These are phyloP conservation scores for Liolophura sinensis DNA, from an alignment of 1,140 invertebrate genomes.

Conservation along the genomic window DNA sequence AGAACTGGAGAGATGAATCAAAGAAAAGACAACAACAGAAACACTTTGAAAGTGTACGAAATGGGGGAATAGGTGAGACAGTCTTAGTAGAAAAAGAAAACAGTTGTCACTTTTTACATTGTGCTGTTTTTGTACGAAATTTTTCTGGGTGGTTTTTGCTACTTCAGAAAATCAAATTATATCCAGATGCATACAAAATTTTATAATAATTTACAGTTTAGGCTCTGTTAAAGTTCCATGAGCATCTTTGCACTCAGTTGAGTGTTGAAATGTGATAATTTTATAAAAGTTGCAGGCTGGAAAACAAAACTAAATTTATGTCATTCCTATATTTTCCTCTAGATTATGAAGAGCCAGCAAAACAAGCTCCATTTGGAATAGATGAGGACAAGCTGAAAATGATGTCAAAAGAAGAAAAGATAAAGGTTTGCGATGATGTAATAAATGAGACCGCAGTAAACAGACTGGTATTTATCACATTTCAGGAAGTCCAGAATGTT, in stretches of 20 bases:
- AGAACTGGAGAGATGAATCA: constrained; percentile 46
- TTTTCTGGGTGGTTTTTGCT: too few relatives aligned
- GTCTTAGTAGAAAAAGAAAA: too few relatives aligned
- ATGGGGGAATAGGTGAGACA: constrained; percentile 10
- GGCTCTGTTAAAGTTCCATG: too few relatives aligned
- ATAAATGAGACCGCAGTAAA: not conserved
- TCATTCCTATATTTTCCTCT: constrained; percentile 9
- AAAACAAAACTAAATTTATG: too few relatives aligned
- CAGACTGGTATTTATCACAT: not conserved
- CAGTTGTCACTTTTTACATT: not conserved
- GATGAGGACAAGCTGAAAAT: constrained; percentile 49
- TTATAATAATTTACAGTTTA: too few relatives aligned
- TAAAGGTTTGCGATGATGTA: constrained; percentile 34
- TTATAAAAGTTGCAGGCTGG: too few relatives aligned
- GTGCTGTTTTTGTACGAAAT: constrained; percentile 9
- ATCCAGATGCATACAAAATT: too few relatives aligned
- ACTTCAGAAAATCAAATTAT: too few relatives aligned
- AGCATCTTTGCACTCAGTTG: too few relatives aligned
- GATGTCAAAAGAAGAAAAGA: constrained; percentile 52
- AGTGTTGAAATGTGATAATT: too few relatives aligned
- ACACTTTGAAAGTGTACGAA: constrained; percentile 35
- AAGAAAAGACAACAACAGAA: constrained; percentile 46
- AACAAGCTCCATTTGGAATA: constrained; percentile 53
- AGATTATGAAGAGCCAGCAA: constrained; percentile 53
- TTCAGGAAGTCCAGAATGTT: not conserved